Conservation (phyloP, 2,888 invertebrate species). For the Ferrisia virgata region DNA sequence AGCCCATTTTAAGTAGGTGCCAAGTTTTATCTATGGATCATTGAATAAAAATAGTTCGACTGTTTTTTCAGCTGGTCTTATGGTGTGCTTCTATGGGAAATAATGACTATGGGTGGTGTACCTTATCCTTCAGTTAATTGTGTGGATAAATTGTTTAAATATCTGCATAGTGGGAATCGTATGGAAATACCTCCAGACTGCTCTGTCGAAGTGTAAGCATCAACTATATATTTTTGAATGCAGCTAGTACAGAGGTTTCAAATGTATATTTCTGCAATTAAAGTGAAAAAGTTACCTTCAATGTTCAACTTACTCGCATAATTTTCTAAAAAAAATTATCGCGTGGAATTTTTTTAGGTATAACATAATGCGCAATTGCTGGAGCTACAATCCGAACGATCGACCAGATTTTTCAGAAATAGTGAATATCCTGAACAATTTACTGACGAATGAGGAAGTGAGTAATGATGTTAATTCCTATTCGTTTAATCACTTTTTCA, state of each 20-base stretch:
- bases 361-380: constrained; percentile 94
- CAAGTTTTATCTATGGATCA: neutral
- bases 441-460: constrained; percentile 59
- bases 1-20: too few species aligned
- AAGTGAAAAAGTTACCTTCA: neutral
- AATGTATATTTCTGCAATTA: neutral
- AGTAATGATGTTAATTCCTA: neutral
- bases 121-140: constrained; percentile 94
- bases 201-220: constrained; percentile 87
- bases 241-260: too few species aligned
- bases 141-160: constrained; percentile 87
- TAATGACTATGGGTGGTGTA: constrained; percentile 97
- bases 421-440: constrained; percentile 86
- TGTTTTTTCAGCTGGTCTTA: constrained; percentile 77
- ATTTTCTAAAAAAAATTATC: constrained; percentile 22
- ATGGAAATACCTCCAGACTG: constrained; percentile 96
- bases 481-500: neutral
- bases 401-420: constrained; percentile 85
- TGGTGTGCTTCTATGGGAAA: constrained; percentile 95
- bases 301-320: neutral
- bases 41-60: neutral
- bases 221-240: too few species aligned
- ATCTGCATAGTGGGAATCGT: constrained; percentile 84
- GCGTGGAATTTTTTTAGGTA: constrained; percentile 66
- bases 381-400: constrained; percentile 86